A percentile compares a stretch with the other conserved stretches of the same genome.
phyloP scores from a whole-genome alignment of 1,140 invertebrate genomes.

The Brachionus plicatilis region DNA sequence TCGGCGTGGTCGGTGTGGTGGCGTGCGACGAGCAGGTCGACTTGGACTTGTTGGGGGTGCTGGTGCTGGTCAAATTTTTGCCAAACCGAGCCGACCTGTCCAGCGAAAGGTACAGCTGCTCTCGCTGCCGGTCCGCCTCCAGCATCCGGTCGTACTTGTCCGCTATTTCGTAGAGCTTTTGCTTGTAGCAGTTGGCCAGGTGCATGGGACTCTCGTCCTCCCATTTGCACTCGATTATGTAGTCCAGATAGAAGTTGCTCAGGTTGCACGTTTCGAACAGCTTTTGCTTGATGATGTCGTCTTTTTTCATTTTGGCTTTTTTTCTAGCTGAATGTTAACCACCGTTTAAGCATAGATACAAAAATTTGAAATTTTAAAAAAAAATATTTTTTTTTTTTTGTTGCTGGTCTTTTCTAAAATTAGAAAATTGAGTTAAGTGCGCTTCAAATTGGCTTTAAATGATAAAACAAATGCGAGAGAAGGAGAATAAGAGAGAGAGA shows the following conservation, averaged over 20 bases:
- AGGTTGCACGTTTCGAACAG: slow-evolving; percentile 29
- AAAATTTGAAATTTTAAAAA: background rate
- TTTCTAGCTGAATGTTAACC: slow-evolving; percentile 6
- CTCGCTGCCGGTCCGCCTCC: background rate
- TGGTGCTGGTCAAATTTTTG: background rate
- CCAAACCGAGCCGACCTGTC: background rate
- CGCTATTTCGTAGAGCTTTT: slow-evolving; percentile 21
- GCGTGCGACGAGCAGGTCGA: background rate
- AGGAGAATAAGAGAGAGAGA: background rate
- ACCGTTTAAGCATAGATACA: slow-evolving; percentile 26
- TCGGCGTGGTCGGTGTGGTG: slow-evolving; percentile 8
- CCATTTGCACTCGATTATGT: slow-evolving; percentile 19
- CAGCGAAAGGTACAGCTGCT: background rate
- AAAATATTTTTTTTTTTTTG: too few relatives aligned
- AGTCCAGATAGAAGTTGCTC: slow-evolving; percentile 28
- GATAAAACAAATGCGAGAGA: background rate
- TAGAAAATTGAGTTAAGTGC: background rate
- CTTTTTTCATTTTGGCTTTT: slow-evolving; percentile 37
- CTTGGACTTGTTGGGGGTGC: slow-evolving; percentile 2
- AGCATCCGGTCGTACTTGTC: slow-evolving; percentile 35
- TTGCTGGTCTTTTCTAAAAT: background rate
- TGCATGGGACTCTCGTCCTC: slow-evolving; percentile 31
- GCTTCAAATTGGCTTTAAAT: background rate
- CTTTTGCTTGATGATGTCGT: slow-evolving; percentile 36
- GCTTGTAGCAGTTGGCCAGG: slow-evolving; percentile 14